phyloP scores from a whole-genome alignment of 2,113 vertebrate species.

The Heteronetta atricapilla region DNA sequence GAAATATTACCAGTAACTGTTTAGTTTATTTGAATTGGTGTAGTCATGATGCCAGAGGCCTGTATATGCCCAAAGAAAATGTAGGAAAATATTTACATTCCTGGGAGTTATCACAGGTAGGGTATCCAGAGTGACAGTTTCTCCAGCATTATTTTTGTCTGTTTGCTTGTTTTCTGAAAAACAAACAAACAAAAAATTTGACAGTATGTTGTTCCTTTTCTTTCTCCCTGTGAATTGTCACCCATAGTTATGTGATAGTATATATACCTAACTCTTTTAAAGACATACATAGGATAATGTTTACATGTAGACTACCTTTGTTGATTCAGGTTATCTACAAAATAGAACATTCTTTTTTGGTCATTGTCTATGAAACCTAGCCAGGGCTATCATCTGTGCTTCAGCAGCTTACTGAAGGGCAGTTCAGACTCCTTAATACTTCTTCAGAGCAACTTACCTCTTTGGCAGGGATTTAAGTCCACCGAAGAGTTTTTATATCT shows the following conservation, averaged over 20 bases:
- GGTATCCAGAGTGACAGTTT: background rate
- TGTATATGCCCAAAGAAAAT: background rate
- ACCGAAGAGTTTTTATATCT: background rate
- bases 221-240: background rate
- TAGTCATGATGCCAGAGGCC: background rate
- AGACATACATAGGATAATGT: background rate
- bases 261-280: fast-evolving
- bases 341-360: background rate
- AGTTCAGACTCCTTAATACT: background rate
- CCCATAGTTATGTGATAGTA: background rate
- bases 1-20: background rate
- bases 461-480: background rate
- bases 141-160: background rate
- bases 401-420: background rate
- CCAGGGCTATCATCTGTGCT: background rate
- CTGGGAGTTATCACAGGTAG: background rate
- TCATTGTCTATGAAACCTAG: background rate
- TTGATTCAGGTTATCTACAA: background rate
- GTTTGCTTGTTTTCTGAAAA: background rate
- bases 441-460: background rate
- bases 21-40: background rate
- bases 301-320: background rate
- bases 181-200: no score
- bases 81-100: background rate
- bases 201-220: fast-evolving